Evolutionary conservation across 2,797 vertebrate genomes (phyloP), one percentile per base, ranked within the genome.

Genomic region (Morus bassanus): DNA sequence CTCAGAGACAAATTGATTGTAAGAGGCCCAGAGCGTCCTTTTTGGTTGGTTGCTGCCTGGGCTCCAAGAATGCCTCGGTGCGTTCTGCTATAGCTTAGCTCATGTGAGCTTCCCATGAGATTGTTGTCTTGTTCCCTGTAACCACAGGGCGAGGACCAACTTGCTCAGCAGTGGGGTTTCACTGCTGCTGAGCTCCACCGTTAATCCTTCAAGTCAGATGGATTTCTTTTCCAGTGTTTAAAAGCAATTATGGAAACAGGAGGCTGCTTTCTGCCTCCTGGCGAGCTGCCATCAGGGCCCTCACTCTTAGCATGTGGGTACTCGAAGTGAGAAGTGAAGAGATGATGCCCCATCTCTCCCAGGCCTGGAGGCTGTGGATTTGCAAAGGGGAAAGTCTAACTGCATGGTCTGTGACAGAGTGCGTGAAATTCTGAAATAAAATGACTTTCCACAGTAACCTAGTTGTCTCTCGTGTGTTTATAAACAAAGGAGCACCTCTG

Each of bases 391-490:
- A 89, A 93, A 84, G 84, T 94, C 88, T 51, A 88, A 91, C 51
- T 97, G 95, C 95, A 96, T 96, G 94, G 91, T 97, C 91, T 97
- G 91, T 97, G 95, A 95, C 89, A 67, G 94, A 88, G 73, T 90
- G 88, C 0, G 85, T 97, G 95, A 87, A 93, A 93, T 94, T 89
- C 93, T 85, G 64, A 95, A 97, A 97, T 97, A 97, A 97, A 97
- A 88, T 19, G 11, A 94, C 92, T 96, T 95, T 96, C 96, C 94
- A 94, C 88, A 60, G 64, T 88, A 81, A 53, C 48, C n/a, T 78
- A 51, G 4, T 41, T 94, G 88, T 91, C 61, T 89, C 63, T 64
- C 43, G 21, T 60, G 74, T 80, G 68, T 95, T 91, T 93, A 50
- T 83, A 82, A 92, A 87, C 69, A 75, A 65, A 84, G 65, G 37